phyloP scores from a whole-genome alignment of 2,113 vertebrate species.

The Apistogramma diplotaenia region DNA sequence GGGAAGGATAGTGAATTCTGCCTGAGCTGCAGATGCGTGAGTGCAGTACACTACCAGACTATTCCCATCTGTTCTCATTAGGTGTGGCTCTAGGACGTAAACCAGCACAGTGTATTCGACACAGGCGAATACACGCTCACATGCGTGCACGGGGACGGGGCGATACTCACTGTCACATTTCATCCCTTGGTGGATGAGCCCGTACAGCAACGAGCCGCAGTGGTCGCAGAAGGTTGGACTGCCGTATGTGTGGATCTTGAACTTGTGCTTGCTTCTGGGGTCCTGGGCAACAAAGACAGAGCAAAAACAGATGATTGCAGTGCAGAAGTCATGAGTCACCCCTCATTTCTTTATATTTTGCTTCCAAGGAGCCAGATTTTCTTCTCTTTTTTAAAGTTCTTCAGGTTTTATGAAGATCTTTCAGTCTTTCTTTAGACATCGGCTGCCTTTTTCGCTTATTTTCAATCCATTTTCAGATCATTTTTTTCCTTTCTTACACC shows the following conservation, averaged over 20 bases:
- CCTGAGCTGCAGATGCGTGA: slow-evolving; percentile 33
- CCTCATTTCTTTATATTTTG: background rate
- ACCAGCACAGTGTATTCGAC: slow-evolving; percentile 28
- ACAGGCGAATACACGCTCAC: slow-evolving; percentile 16
- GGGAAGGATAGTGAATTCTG: slow-evolving; percentile 23
- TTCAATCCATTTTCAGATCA: background rate
- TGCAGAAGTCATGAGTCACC: background rate
- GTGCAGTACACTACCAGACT: slow-evolving; percentile 33
- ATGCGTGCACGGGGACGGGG: background rate
- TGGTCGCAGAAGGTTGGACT: slow-evolving; percentile 98
- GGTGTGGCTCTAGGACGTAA: slow-evolving; percentile 3
- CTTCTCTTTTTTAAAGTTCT: background rate
- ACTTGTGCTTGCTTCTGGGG: slow-evolving; percentile 98
- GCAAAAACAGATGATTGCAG: background rate
- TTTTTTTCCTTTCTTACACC: background rate
- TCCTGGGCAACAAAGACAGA: slow-evolving; percentile 74
- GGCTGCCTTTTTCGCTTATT: background rate
- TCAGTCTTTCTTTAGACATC: background rate
- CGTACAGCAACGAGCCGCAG: slow-evolving; percentile 94
- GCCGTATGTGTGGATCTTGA: slow-evolving; percentile 96
- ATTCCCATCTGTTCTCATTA: slow-evolving; percentile 71
- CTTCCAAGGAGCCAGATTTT: background rate
- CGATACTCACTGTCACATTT: slow-evolving; percentile 96
- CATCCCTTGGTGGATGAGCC: slow-evolving; percentile 98
- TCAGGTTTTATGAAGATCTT: background rate